Conservation (phyloP, 2,888 invertebrate genomes). For the Acronicta alni region DNA sequence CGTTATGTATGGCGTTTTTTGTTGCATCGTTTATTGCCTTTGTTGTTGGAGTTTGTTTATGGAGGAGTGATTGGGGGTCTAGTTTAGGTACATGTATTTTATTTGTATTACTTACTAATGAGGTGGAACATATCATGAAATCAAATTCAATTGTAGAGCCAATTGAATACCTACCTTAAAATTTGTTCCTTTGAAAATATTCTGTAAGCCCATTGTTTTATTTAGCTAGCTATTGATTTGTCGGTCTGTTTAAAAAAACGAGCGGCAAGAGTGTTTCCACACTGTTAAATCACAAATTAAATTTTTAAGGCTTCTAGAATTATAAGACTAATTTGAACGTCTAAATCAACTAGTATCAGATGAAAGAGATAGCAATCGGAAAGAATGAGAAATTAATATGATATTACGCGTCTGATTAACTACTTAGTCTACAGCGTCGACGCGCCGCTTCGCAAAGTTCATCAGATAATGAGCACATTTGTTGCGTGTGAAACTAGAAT, state of each 20-base stretch:
- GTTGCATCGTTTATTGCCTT: constrained; percentile 58
- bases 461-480: constrained; percentile 88
- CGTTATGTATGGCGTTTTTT: constrained; percentile 58
- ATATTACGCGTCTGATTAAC: constrained; percentile 38
- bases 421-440: constrained; percentile 61
- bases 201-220: too few species aligned
- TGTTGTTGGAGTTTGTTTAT: constrained; percentile 40
- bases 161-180: too few species aligned
- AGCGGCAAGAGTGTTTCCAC: too few species aligned
- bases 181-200: too few species aligned
- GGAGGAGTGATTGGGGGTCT: constrained; percentile 21
- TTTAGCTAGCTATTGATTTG: too few species aligned
- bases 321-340: neutral
- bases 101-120: neutral
- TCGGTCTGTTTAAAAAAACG: too few species aligned
- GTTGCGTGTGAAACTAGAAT: constrained; percentile 89
- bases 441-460: constrained; percentile 78
- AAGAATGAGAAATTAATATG: neutral
- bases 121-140: neutral
- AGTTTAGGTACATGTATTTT: constrained; percentile 5
- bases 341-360: neutral
- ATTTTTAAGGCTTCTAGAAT: too few species aligned
- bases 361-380: neutral
- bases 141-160: neutral
- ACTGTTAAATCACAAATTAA: too few species aligned